A percentile compares a stretch with the other conserved stretches of the same genome.
phyloP scores from a whole-genome alignment of 2,113 vertebrate genomes.

The Neopipo cinnamomea region DNA sequence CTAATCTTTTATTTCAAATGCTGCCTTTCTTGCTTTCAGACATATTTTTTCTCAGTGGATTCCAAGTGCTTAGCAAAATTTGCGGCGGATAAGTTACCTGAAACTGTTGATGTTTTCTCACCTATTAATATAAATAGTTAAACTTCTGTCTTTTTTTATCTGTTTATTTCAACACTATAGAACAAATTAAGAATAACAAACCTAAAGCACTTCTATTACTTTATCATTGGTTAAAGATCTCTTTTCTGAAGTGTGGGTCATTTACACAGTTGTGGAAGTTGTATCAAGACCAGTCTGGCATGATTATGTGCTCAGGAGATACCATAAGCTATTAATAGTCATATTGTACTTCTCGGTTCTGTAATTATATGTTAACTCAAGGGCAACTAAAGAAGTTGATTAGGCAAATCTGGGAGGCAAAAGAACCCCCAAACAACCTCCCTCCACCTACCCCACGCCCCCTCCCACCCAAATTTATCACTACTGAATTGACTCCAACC shows the following conservation, averaged over 20 bases:
- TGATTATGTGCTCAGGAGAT: neutral
- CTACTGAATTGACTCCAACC: neutral
- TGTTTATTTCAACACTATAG: neutral
- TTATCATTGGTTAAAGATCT: neutral
- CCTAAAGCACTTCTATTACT: neutral
- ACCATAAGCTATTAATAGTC: neutral
- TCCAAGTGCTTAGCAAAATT: neutral
- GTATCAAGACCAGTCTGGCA: neutral
- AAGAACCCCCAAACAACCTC: rapidly evolving
- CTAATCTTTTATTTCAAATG: neutral
- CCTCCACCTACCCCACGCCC: too few relatives aligned
- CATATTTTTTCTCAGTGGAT: neutral
- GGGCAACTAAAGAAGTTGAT: neutral
- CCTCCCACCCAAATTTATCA: rapidly evolving
- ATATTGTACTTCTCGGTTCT: neutral
- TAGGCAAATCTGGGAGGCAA: neutral
- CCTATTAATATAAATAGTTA: neutral
- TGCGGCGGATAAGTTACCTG: neutral
- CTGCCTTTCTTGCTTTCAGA: neutral
- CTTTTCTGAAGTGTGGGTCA: neutral
- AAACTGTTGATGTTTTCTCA: neutral
- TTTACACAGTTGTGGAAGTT: neutral
- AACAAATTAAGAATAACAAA: neutral
- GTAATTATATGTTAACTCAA: neutral
- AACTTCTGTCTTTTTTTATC: neutral